Conservation (phyloP, 1,140 invertebrate species). For the Elysia chlorotica region DNA sequence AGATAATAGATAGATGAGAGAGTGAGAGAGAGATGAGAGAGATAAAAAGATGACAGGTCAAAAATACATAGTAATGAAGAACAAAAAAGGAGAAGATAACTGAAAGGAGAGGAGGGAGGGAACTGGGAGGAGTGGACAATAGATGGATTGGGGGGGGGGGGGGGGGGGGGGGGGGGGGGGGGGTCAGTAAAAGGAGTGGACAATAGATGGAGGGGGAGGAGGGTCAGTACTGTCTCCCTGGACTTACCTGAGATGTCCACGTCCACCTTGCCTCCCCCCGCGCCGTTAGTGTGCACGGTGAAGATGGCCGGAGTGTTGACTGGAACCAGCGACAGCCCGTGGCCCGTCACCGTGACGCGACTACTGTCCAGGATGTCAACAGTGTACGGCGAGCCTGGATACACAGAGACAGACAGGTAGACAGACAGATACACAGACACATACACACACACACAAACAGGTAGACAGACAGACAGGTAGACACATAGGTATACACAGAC, state of each 20-base stretch:
- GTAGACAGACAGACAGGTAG: too few species aligned
- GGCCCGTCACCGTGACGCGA: constrained; percentile 68
- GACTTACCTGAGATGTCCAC: constrained; percentile 62
- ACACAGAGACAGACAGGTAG: neutral
- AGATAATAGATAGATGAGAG: neutral
- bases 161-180: neutral
- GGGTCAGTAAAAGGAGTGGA: neutral
- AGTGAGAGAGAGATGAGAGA: too few species aligned
- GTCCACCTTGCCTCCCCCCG: constrained; percentile 60
- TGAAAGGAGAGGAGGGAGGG: neutral
- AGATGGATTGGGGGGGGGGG: neutral
- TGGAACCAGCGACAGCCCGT: constrained; percentile 70
- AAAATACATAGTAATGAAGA: neutral
- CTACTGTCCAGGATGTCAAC: constrained; percentile 64
- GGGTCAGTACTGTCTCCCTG: too few species aligned
- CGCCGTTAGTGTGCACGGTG: constrained; percentile 65
- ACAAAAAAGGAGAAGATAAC: neutral
- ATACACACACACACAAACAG: neutral
- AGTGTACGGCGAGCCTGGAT: constrained; percentile 67
- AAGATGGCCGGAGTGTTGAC: constrained; percentile 70
- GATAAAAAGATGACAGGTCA: neutral
- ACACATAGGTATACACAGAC: too few species aligned
- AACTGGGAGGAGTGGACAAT: neutral
- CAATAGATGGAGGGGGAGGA: neutral
- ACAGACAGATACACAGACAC: neutral